Evolutionary conservation across 2,113 vertebrate species (phyloP), one percentile per base, ranked within the genome.

Genomic region (Sturnus vulgaris): DNA sequence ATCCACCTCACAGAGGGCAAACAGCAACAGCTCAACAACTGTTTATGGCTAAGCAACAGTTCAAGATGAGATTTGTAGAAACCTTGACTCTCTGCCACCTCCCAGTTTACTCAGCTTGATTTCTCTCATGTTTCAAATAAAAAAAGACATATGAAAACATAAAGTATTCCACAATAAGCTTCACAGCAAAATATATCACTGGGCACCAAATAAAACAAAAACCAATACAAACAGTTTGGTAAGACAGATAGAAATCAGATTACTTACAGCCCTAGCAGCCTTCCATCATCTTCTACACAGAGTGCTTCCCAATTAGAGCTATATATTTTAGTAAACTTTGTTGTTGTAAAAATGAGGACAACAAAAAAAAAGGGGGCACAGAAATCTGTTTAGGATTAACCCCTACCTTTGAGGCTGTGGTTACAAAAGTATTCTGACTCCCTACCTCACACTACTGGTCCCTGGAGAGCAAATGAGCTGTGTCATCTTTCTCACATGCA

Each of bases 381-480:
- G 3, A 70, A 71, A 77, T 37, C 12, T 73, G 10, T 37, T 73
- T 33, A 93, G 33, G 33, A 71, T 78, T 81, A 78, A 71, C 23
- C 10, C 31, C 15, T 86, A 28, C 24, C 28, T 84, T 75, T 37
- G 75, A 44, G 23, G 16, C 4, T 88, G 31, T 3, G 1, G 8
- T n/a, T 5, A 46, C 15, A 52, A 5, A 78, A 65, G 21, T 44
- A 56, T 63, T 71, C 24, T 44, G 71, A 2, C 28, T 59, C 56
- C 18, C 44, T 56, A 9, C 53, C 64, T 87, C 28, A 75, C 11
- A 47, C 61, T 47, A 13, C 65, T 56, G 27, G 24, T 53, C 60
- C 82, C 69, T 63, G 44, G 77, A 56, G 52, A 89, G 33, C 65
- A 91, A 96, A 84, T 69, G 69, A 95, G 37, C 83, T 93, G 81